Conservation (phyloP, 2,888 invertebrate species). For the Acholoe squamosa region DNA sequence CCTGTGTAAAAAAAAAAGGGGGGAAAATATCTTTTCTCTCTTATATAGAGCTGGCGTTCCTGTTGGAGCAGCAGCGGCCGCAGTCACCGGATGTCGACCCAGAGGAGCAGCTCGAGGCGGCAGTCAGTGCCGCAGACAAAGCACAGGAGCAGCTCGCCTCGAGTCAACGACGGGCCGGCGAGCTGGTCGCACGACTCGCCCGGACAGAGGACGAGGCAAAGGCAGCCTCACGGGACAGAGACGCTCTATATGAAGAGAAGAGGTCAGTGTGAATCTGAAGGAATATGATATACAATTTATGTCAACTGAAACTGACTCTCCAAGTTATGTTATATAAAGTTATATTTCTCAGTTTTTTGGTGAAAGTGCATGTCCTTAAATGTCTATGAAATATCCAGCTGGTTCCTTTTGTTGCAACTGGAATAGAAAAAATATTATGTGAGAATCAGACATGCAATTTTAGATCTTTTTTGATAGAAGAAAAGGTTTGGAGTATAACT, state of each 20-base stretch:
- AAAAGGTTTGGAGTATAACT: too few species aligned
- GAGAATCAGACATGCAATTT: too few species aligned
- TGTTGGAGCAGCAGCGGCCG: conserved; percentile 64
- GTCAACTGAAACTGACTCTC: not conserved
- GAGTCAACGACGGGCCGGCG: not conserved
- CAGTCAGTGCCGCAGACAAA: not conserved
- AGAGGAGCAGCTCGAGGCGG: conserved; percentile 21
- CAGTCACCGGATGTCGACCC: not conserved
- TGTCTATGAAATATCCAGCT: too few species aligned
- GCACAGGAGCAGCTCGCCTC: not conserved
- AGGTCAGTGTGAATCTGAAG: conserved; percentile 70
- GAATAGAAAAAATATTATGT: too few species aligned
- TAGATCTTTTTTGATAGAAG: too few species aligned
- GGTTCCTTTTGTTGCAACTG: too few species aligned
- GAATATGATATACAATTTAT: not conserved
- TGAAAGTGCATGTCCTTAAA: too few species aligned
- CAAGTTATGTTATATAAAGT: too few species aligned
- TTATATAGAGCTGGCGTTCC: conserved; percentile 64
- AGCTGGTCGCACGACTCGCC: conserved; percentile 36
- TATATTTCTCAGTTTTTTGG: too few species aligned
- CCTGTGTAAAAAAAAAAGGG: too few species aligned
- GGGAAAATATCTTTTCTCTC: too few species aligned
- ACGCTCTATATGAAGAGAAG: conserved; percentile 76
- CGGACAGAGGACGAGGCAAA: conserved; percentile 7
- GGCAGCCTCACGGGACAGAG: conserved; percentile 69